Base-by-base conservation (phyloP, 2,113 vertebrate species). In the Cryptotis parvus region DNA sequence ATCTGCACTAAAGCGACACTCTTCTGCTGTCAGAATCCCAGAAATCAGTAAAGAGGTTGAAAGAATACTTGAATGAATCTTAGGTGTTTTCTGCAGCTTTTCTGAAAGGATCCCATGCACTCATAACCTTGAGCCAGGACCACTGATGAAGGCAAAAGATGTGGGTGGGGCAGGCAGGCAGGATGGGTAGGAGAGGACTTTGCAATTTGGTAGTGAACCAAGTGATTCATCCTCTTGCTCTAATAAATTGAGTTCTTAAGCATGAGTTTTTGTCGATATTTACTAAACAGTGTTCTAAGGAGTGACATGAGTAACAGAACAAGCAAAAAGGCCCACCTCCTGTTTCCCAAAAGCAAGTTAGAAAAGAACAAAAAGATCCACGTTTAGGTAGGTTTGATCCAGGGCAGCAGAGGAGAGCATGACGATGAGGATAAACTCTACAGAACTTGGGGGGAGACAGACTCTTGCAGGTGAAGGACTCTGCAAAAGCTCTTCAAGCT, bases 371-470 rank as follows among this genome's bases (percentile, higher is more conserved):
- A 70, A 39, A 20, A 37, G 72, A 20, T 66, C 70, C 24, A n/a
- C 68, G 55, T 73, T 81, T 66, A 73, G 65, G 35, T n/a, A 84
- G 39, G 45, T 81, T 63, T 52, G 45, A 41, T 91, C 39, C 84
- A 75, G 79, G 73, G 65, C 61, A 35, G 35, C 18, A 26, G n/a
- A 11, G 27, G 74, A 85, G 35, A 70, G 87, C 45, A 14, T 78
- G 63, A 74, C 63, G 92, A 88, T 77, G 84, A 92, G 45, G 49
- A 39, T 61, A 37, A 96, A 79, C 3, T n/a, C n/a, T 12, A 68
- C 37, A 73, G 63, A 81, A 80, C 63, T 77, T n/a, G n/a, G n/a
- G 41, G 22, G 41, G 43, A 75, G 41, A 41, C 41, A 93, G 74
- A 79, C 66, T 12, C 37, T 0, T 68, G 55, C 45, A 52, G 65